phyloP scores from a whole-genome alignment of 2,888 invertebrate species.

The Tigriopus californicus region DNA sequence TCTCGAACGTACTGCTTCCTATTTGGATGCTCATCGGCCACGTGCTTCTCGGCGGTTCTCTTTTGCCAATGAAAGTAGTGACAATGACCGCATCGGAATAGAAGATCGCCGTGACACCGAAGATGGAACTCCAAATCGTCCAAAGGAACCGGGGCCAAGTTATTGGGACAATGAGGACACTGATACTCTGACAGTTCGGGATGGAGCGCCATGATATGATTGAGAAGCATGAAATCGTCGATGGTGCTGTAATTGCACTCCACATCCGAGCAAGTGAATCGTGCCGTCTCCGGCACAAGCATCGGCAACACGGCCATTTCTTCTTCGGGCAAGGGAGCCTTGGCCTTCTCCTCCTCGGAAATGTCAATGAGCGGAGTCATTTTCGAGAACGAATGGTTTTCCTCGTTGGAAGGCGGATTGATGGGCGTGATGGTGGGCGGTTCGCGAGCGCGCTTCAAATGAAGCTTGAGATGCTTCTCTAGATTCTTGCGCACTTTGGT shows the following conservation, averaged over 20 bases:
- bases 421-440: not conserved
- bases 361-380: not conserved
- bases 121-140: conserved; percentile 11
- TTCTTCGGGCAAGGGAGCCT: not conserved
- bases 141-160: not conserved
- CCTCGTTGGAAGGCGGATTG: not conserved
- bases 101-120: conserved; percentile 11
- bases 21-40: conserved; percentile 2
- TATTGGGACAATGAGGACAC: conserved; percentile 10
- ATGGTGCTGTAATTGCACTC: conserved; percentile 13
- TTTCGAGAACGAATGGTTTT: not conserved
- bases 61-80: conserved; percentile 14
- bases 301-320: not conserved
- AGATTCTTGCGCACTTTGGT: conserved; percentile 9
- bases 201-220: conserved; percentile 10
- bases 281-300: conserved; percentile 6
- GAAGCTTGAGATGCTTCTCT: conserved; percentile 3
- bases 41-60: conserved; percentile 12
- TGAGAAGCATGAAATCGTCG: conserved; percentile 13
- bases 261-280: not conserved
- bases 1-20: not conserved
- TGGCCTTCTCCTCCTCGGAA: conserved; percentile 2
- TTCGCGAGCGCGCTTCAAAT: not conserved
- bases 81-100: conserved; percentile 9
- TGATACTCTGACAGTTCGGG: not conserved